Base-by-base conservation (phyloP, 2,113 vertebrate species). In the Semicossyphus pulcher region DNA sequence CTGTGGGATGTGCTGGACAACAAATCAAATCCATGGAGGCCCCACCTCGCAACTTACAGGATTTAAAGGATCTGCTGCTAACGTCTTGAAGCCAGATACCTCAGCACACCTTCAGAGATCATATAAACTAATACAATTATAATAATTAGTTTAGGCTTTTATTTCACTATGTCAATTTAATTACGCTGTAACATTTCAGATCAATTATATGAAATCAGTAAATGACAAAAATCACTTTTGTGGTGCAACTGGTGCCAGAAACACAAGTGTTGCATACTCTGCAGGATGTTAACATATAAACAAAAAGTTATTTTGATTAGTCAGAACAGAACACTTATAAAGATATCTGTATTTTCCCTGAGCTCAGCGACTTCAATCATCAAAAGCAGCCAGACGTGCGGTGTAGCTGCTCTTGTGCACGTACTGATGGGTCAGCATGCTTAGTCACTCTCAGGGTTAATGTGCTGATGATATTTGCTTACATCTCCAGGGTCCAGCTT, bases 401-500 rank as follows among this genome's bases (percentile, higher is more conserved):
- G n/a, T 16, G 15, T 23, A 34, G 1, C 10, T 57, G n/a, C 15
- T 48, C 25, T 44, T 14, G 2, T 45, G 16, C 39, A 32, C 0
- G 5, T 58, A 25, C 23, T 26, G 25, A 20, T 26, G 10, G 23
- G 20, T 12, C 20, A 14, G 49, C 44, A 63, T 57, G 51, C 42
- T 78, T 62, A 23, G 64, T 64, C 67, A 56, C 39, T 45, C 37
- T 42, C 20, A 21, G 10, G 47, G 75, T 76, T 82, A 84, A 87
- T 66, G 62, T 57, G 57, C 63, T 80, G 45, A 80, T 80, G 45
- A 80, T 77, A 47, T 67, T 52, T 73, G 72, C 71, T 87, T 84
- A 80, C 59, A 71, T 52, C 52, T 75, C 58, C 59, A 77, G 53
- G 39, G 81, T 86, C 62, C 85, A 89, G 68, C 76, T 89, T 89